Evolutionary conservation across 2,888 invertebrate genomes (phyloP), one percentile per base, ranked within the genome.

Genomic region (Cataglyphis rosenhaueri): DNA sequence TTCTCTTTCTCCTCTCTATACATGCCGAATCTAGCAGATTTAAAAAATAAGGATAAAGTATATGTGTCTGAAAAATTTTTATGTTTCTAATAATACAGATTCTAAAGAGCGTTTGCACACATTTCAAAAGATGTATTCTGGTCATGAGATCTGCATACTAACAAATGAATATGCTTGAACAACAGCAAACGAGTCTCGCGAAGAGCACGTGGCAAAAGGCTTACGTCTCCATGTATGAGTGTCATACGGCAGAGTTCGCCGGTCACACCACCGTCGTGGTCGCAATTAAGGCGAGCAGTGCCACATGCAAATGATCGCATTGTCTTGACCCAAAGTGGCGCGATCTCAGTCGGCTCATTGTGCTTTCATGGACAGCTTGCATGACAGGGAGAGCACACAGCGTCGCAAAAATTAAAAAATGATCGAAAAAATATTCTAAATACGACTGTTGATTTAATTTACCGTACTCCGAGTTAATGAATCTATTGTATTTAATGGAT

Each of bases 301-400:
- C 85, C 68, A 84, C 81, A 89, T 88, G 87, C 87, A 90, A 90
- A 90, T 89, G 84, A 79, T 55, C 75, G 88, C 87, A 90, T 90
- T 91, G 89, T 90, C 86, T 90, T 91, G 89, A 88, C 81, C 82
- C 81, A 71, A 84, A 83, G 85, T 87, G 88, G 76, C 85, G 71
- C 76, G 87, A 83, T 87, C 83, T 87, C 83, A 65, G 81, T 68
- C 68, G 81, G 38, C 82, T 78, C 82, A 83, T 82, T 85, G 74
- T 82, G 84, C 82, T 85, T 84, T 89, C 73, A 65, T 78, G 52
- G 81, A 52, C 66, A 74, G 35, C 75, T 79, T 8, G 48, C n/a
- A n/a, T n/a, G 21, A 52, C 48, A n/a, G 8, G 8, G 48, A 52
- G 5, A 21, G 21, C 21, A 21, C 18, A 29, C 12, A 52, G 29